Evolutionary conservation across 2,113 vertebrate genomes (phyloP), one percentile per base, ranked within the genome.

Genomic region (Oncorhynchus tshawytscha): DNA sequence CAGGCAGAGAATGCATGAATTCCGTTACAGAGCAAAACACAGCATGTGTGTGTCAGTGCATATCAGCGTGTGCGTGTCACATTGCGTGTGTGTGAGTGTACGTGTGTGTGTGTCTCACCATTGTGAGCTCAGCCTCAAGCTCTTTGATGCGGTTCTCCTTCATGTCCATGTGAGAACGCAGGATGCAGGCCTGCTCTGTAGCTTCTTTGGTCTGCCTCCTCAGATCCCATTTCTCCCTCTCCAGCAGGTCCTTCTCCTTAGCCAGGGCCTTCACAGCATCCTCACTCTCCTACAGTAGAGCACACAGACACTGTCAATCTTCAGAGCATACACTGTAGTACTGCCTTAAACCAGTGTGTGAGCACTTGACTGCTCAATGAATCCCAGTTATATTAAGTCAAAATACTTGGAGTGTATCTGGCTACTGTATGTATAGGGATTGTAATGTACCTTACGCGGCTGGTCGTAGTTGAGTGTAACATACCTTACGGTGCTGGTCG

Each of bases 91-190:
- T 57, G 51, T 18, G 51, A 16, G 18, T 57, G 51, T 18, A 11
- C 2, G 27, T 27, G 27, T 27, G 16, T 54, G 60, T 12, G 60
- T 72, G n/a, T 45, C 94, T 94, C 89, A 96, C 96, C 95, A 96
- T 96, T 85, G 95, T 93, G 82, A 96, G 87, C 89, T 96, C 96
- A 0, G 96, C 96, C 87, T 96, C 96, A 84, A 96, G 94, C 86
- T 96, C 96, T 91, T 96, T 96, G 92, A 96, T 96, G 57, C 95
- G 90, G 91, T 96, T 96, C 90, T 96, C 96, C 80, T 96, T 96
- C 81, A 96, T 90, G 89, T 96, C 95, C 16, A 96, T 93, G 90
- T 96, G 95, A 27, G 95, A 94, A 78, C 94, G 95, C 8, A 96
- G 90, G 1, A 92, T 83, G 0, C 91, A 90, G 66, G 95, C 94